Percentiles rank a stretch among this genome's conserved stretches.
phyloP scores from a whole-genome alignment of 2,888 invertebrate genomes.

The Conus canariensis region DNA sequence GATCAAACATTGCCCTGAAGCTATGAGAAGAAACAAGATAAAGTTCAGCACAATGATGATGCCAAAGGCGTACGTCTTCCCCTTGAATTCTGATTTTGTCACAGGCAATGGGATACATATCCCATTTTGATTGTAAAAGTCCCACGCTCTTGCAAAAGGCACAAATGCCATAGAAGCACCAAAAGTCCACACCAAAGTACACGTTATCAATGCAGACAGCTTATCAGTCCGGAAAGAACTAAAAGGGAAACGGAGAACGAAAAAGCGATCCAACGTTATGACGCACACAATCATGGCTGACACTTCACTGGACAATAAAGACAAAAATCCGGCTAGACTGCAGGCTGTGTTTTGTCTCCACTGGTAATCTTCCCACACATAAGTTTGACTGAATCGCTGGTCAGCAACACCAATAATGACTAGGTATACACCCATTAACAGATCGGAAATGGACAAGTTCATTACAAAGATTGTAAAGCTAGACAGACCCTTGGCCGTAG shows the following conservation, averaged over 20 bases:
- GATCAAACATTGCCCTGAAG: conserved; percentile 71
- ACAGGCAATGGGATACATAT: conserved; percentile 76
- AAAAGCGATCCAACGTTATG: conserved; percentile 84
- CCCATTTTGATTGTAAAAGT: conserved; percentile 69
- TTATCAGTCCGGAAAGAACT: conserved; percentile 49
- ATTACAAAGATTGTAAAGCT: conserved; percentile 33
- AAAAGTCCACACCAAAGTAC: not conserved
- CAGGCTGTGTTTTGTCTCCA: conserved; percentile 60
- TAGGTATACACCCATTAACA: conserved; percentile 60
- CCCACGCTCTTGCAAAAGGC: conserved; percentile 50
- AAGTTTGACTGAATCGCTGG: conserved; percentile 53
- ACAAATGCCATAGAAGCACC: conserved; percentile 68
- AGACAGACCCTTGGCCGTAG: conserved; percentile 52
- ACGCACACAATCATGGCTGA: conserved; percentile 80
- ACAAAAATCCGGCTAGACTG: conserved; percentile 57
- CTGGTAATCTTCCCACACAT: conserved; percentile 56
- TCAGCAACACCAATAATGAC: conserved; percentile 58
- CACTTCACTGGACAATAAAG: conserved; percentile 81
- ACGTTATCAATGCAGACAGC: not conserved
- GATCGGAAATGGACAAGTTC: conserved; percentile 42
- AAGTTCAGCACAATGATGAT: conserved; percentile 75
- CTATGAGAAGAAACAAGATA: conserved; percentile 70
- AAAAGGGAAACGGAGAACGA: conserved; percentile 83
- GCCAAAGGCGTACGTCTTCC: conserved; percentile 75
- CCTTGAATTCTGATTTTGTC: conserved; percentile 70